Percentiles rank a stretch among this genome's conserved stretches.
Evolutionary conservation across 2,113 vertebrate genomes (phyloP).

Genomic region (Xiphophorus hellerii): DNA sequence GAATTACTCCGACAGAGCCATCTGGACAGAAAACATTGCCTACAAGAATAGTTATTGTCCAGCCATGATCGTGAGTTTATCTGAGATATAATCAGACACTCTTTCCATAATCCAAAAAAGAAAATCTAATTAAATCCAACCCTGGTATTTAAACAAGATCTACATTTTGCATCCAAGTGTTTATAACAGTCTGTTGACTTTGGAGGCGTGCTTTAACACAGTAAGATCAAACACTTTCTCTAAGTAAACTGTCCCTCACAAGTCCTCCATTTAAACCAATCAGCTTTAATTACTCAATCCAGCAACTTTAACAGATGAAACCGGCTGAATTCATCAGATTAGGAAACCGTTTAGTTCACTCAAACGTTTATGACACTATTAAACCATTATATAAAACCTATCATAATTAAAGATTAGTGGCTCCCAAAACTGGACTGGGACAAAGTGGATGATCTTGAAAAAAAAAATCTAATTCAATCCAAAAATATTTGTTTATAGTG

Average conservation of each 20-base stretch:
- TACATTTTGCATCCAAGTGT: not conserved
- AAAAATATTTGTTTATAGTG: not conserved
- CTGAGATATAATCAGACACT: not conserved
- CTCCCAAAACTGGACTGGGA: too few relatives aligned
- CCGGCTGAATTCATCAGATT: not conserved
- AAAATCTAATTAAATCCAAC: not conserved
- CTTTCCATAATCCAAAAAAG: not conserved
- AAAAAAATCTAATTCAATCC: not conserved
- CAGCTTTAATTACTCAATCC: not conserved
- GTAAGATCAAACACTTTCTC: not conserved
- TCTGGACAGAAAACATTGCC: constrained; percentile 60
- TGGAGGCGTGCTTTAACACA: not conserved
- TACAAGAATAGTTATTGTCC: constrained; percentile 16
- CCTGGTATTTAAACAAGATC: not conserved
- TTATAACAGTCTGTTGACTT: not conserved
- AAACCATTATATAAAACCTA: too few relatives aligned
- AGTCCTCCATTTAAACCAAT: not conserved
- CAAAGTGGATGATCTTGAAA: too few relatives aligned
- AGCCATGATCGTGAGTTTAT: not conserved
- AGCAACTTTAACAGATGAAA: not conserved
- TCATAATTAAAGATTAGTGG: too few relatives aligned
- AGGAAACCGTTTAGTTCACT: not conserved
- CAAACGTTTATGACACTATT: not conserved
- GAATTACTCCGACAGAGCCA: constrained; percentile 70
- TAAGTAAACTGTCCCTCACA: not conserved